phyloP scores from a whole-genome alignment of 2,113 vertebrate genomes.

The Vireo altiloquus region DNA sequence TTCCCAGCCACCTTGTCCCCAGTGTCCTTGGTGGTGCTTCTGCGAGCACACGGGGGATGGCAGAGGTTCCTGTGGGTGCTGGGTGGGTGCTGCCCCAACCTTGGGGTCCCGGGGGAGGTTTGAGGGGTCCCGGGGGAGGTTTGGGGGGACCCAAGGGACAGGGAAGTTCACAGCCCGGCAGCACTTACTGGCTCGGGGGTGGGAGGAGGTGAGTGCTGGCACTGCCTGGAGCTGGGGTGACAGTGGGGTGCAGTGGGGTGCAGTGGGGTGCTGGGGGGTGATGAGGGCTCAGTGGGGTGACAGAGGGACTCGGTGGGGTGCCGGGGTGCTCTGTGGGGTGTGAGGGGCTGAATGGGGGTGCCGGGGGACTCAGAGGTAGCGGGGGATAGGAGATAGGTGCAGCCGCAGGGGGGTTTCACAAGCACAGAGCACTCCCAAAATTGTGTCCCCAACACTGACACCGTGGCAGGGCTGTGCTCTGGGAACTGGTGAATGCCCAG shows the following conservation, averaged over 20 bases:
- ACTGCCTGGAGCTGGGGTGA: background rate
- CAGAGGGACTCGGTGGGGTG: background rate
- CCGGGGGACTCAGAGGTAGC: too few species aligned
- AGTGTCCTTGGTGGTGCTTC: fast-evolving
- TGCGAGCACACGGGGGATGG: fast-evolving
- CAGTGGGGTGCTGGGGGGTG: too few species aligned
- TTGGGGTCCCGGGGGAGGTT: fast-evolving
- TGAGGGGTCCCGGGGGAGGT: background rate
- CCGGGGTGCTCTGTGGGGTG: background rate
- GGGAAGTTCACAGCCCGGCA: background rate
- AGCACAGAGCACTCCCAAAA: background rate
- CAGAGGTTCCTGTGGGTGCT: background rate
- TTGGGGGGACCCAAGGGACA: background rate
- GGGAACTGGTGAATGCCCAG: background rate
- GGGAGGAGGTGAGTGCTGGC: background rate
- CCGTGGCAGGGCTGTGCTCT: background rate
- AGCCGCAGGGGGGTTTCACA: background rate
- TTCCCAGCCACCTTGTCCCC: background rate
- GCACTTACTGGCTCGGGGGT: fast-evolving
- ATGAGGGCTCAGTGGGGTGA: background rate
- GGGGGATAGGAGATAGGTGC: background rate
- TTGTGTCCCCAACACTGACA: too few species aligned
- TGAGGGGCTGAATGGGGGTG: background rate
- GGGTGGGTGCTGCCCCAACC: background rate
- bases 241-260: background rate